phyloP scores from a whole-genome alignment of 1,140 invertebrate species.

The Aphelinus certus region DNA sequence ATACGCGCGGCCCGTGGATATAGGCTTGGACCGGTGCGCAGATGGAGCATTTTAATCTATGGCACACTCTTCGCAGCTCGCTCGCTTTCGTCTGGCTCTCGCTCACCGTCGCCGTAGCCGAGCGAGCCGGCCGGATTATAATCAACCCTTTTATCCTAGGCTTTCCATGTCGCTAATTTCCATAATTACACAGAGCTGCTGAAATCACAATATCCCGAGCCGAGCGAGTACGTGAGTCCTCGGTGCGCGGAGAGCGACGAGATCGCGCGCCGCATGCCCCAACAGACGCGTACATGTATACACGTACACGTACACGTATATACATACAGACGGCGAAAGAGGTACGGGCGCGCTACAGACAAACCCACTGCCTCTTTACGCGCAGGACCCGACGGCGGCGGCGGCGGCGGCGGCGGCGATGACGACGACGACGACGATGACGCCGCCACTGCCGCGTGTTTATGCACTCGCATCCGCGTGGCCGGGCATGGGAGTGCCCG shows the following conservation, averaged over 20 bases:
- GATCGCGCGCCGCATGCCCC: background rate
- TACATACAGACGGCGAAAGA: constrained; percentile 46
- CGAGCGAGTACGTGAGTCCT: constrained; percentile 62
- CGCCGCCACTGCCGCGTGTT: constrained; percentile 63
- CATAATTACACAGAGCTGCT: constrained; percentile 68
- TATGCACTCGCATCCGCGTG: constrained; percentile 66
- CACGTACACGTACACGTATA: too few species aligned
- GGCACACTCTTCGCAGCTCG: constrained; percentile 40
- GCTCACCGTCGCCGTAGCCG: constrained; percentile 31
- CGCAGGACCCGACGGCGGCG: too few species aligned
- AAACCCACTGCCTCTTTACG: too few species aligned
- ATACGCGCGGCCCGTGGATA: constrained; percentile 36
- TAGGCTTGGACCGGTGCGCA: constrained; percentile 58
- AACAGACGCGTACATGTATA: constrained; percentile 39
- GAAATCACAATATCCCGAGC: constrained; percentile 68
- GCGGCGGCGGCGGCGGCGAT: too few species aligned
- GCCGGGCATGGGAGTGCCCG: constrained; percentile 65
- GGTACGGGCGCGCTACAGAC: constrained; percentile 19
- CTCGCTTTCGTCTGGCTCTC: constrained; percentile 13
- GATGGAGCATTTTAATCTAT: constrained; percentile 67
- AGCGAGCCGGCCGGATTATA: constrained; percentile 62
- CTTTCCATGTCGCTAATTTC: constrained; percentile 69
- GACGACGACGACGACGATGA: background rate
- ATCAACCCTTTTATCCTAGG: constrained; percentile 69
- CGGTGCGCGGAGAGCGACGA: constrained; percentile 55